Conservation (phyloP, 2,888 invertebrate genomes). For the Norana najaformis region DNA sequence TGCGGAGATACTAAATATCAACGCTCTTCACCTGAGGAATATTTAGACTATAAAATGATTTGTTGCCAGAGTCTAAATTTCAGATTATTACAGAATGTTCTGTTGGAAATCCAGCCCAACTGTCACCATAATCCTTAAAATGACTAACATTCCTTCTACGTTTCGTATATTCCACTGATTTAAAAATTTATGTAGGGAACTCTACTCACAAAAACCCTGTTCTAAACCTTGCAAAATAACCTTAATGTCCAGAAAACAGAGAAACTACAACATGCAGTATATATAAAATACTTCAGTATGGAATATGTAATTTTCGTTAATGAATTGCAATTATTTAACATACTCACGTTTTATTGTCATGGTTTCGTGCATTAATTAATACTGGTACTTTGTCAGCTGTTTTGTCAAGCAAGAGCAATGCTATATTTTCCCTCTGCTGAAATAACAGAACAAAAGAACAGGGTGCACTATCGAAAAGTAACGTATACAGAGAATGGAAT, state of each 20-base stretch:
- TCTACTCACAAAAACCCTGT: neutral
- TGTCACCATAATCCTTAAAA: too few relatives aligned
- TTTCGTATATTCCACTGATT: too few relatives aligned
- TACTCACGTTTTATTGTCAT: slow-evolving; percentile 64
- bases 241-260: neutral
- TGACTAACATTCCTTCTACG: too few relatives aligned
- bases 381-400: slow-evolving; percentile 61
- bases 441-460: slow-evolving; percentile 38
- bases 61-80: too few relatives aligned
- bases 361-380: slow-evolving; percentile 67
- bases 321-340: too few relatives aligned
- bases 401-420: slow-evolving; percentile 67
- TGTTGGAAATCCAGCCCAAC: too few relatives aligned
- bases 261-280: neutral
- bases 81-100: too few relatives aligned
- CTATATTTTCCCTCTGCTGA: slow-evolving; percentile 67
- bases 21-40: neutral
- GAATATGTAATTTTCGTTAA: neutral
- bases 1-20: neutral
- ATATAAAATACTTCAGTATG: neutral
- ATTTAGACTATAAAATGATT: too few relatives aligned
- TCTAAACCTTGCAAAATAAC: neutral
- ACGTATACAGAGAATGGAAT: neutral
- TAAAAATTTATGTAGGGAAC: neutral
- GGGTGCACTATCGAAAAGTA: neutral